A percentile compares a stretch with the other conserved stretches of the same genome.
phyloP scores from a whole-genome alignment of 2,113 vertebrate species.

The Pterocles orientalis region DNA sequence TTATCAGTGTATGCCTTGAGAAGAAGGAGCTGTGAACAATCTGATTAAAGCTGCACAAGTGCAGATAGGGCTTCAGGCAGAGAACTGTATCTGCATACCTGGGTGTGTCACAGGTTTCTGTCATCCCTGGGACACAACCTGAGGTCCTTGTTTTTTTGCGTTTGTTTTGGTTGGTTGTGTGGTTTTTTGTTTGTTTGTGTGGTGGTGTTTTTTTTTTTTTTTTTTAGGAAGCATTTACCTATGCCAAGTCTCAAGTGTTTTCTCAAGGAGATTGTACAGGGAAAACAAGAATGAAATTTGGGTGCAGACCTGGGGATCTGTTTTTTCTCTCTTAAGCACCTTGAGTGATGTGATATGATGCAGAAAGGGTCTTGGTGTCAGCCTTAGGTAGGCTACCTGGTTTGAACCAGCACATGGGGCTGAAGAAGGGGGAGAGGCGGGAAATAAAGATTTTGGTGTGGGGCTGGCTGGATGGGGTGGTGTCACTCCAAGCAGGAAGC shows the following conservation, averaged over 20 bases:
- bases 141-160: background rate
- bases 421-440: background rate
- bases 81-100: background rate
- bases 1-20: background rate
- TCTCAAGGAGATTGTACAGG: background rate
- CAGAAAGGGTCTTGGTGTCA: background rate
- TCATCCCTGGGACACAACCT: background rate
- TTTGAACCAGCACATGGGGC: background rate
- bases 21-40: background rate
- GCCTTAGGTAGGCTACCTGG: background rate
- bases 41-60: background rate
- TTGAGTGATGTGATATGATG: background rate
- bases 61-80: background rate
- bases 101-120: background rate
- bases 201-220: background rate
- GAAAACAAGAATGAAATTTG: background rate
- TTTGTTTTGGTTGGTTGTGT: too few relatives aligned
- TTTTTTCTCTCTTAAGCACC: background rate
- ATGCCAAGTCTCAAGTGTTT: background rate
- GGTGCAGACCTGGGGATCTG: background rate
- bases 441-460: background rate
- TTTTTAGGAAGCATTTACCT: background rate
- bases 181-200: background rate
- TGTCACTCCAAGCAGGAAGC: background rate
- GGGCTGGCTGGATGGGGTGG: background rate